Evolutionary conservation across 2,797 vertebrate genomes (phyloP).

Genomic region (Girardinus metallicus): DNA sequence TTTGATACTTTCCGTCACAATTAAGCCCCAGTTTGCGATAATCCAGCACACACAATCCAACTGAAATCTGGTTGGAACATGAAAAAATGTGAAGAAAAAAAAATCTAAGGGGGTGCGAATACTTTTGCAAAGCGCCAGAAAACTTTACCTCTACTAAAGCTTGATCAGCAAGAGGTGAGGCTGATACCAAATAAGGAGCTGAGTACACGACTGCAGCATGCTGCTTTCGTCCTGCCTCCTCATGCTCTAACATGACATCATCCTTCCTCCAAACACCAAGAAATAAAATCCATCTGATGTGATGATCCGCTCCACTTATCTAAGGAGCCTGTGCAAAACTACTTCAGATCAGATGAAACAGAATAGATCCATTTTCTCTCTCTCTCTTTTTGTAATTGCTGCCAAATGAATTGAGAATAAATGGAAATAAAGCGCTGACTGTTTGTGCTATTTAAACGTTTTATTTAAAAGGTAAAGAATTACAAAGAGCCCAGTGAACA

Average conservation of each 20-base stretch:
- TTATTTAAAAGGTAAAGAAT: background rate
- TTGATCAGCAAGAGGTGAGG: background rate
- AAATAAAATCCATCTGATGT: background rate
- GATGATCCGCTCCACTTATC: background rate
- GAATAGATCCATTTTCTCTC: background rate
- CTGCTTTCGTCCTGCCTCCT: background rate
- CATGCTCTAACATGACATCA: constrained; percentile 7
- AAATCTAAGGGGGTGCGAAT: background rate
- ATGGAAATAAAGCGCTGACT: background rate
- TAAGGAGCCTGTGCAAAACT: background rate
- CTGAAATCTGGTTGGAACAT: background rate
- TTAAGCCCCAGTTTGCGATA: background rate
- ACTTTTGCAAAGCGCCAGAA: background rate
- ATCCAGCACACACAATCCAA: background rate
- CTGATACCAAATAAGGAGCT: constrained; percentile 9
- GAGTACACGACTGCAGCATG: background rate
- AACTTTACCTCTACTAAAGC: background rate
- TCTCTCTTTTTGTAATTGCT: background rate
- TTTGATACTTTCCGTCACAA: background rate
- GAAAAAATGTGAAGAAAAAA: background rate
- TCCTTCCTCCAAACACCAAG: background rate
- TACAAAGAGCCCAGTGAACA: background rate
- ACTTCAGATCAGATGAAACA: background rate
- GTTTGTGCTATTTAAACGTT: background rate
- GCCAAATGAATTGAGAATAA: background rate